Conservation (phyloP, 2,888 invertebrate species). For the Meiosimyza decipiens region DNA sequence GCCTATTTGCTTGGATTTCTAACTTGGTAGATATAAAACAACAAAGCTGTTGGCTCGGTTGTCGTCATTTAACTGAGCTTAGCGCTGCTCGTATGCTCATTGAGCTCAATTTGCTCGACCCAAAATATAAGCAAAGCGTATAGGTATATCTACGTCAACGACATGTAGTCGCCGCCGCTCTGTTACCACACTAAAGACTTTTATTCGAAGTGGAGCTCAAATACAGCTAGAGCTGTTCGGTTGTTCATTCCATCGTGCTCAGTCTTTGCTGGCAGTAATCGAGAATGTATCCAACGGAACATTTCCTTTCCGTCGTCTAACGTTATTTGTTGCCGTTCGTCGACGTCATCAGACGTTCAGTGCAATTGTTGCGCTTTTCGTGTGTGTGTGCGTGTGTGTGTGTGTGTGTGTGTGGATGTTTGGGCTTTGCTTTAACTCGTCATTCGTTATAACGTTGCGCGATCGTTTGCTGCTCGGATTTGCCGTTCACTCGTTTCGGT, state of each 20-base stretch:
- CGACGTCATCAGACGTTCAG: neutral
- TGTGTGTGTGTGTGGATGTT: neutral
- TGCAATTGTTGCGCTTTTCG: constrained; percentile 11
- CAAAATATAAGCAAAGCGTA: neutral
- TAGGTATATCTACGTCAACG: neutral
- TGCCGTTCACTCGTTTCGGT: constrained; percentile 26
- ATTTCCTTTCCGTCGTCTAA: constrained; percentile 7
- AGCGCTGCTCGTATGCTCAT: neutral
- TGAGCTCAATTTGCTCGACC: neutral
- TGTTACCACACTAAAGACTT: neutral
- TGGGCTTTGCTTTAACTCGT: neutral
- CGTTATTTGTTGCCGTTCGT: constrained; percentile 11
- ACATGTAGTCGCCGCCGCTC: neutral
- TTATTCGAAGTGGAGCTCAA: neutral
- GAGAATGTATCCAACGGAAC: constrained; percentile 23
- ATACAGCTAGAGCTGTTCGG: neutral
- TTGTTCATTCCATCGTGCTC: constrained; percentile 6
- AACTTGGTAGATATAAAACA: neutral
- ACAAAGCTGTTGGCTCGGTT: neutral
- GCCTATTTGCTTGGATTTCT: too few relatives aligned
- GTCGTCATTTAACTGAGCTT: neutral
- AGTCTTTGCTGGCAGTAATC: constrained; percentile 14
- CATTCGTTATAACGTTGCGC: constrained; percentile 11
- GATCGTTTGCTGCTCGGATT: neutral
- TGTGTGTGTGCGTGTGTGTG: neutral